phyloP scores from a whole-genome alignment of 2,797 vertebrate species.

The Peromyscus melanophrys region DNA sequence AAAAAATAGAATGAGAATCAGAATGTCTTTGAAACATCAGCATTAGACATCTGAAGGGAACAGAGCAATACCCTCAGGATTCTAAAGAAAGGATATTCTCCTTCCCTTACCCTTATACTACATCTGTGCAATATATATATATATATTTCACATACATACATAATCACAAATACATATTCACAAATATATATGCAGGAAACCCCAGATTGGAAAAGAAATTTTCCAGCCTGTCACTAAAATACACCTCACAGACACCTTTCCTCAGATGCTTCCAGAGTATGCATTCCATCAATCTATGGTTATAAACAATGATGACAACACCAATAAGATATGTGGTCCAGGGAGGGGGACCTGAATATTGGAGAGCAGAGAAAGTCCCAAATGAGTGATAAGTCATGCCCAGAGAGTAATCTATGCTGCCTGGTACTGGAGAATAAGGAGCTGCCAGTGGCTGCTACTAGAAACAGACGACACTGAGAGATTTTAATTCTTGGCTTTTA shows the following conservation, averaged over 20 bases:
- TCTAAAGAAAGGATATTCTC: not conserved
- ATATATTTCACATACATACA: not conserved
- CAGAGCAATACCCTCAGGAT: not conserved
- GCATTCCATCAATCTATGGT: conserved; percentile 59
- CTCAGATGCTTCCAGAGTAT: conserved; percentile 26
- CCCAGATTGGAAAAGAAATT: conserved; percentile 40
- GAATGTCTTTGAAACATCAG: conserved; percentile 50
- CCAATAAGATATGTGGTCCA: conserved; percentile 24
- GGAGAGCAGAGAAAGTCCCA: conserved; percentile 16
- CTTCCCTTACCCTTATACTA: not conserved
- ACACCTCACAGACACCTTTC: conserved; percentile 27
- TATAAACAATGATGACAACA: conserved; percentile 53
- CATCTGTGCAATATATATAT: not conserved
- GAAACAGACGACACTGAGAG: not conserved
- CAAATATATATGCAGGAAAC: conserved; percentile 7
- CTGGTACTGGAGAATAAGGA: not conserved
- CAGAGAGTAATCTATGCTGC: conserved; percentile 10
- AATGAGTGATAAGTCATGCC: conserved; percentile 47
- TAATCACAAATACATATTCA: too few species aligned
- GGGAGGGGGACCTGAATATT: not conserved
- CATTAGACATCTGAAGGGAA: conserved; percentile 2
- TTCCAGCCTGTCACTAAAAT: conserved; percentile 64
- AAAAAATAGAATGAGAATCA: conserved; percentile 29
- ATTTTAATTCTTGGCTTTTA: conserved; percentile 53
- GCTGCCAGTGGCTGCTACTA: not conserved